A percentile compares a stretch with the other conserved stretches of the same genome.
Conservation (phyloP, 1,140 invertebrate genomes). For the Condylostylus longicornis region DNA sequence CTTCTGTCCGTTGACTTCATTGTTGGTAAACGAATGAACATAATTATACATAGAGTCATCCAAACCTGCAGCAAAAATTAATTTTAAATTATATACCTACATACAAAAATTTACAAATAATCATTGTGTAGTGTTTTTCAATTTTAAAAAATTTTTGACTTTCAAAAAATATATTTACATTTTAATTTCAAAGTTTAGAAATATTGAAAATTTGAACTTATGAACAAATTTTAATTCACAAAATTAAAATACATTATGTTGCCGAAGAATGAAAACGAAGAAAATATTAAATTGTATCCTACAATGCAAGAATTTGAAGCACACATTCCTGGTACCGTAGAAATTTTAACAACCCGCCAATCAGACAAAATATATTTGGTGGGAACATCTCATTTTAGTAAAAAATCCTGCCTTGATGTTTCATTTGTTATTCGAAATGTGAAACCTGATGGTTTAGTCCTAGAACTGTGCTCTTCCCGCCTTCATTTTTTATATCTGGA, state of each 20-base stretch:
- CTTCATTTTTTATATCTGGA: slow-evolving; percentile 73
- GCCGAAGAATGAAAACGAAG: too few species aligned
- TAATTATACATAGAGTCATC: slow-evolving; percentile 68
- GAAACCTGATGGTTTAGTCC: slow-evolving; percentile 76
- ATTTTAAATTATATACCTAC: too few species aligned
- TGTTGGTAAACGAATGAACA: slow-evolving; percentile 63
- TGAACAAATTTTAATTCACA: too few species aligned
- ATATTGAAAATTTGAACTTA: too few species aligned
- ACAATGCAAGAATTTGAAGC: slow-evolving; percentile 39
- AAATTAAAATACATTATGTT: too few species aligned
- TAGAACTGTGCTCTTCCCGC: slow-evolving; percentile 76
- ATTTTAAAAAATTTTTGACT: too few species aligned
- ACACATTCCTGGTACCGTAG: slow-evolving; percentile 66
- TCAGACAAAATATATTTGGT: slow-evolving; percentile 83
- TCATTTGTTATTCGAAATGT: slow-evolving; percentile 67
- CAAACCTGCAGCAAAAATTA: slow-evolving; percentile 43
- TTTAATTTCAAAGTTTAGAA: too few species aligned
- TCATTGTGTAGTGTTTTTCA: too few species aligned
- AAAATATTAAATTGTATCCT: too few species aligned
- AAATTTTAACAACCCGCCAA: slow-evolving; percentile 48
- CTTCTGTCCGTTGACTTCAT: slow-evolving; percentile 65
- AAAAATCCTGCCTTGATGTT: slow-evolving; percentile 78
- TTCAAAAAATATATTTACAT: too few species aligned
- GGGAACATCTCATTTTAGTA: slow-evolving; percentile 85
- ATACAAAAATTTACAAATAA: too few species aligned